Base-by-base conservation (phyloP, 2,113 vertebrate species). In the Actinemys pallida region DNA sequence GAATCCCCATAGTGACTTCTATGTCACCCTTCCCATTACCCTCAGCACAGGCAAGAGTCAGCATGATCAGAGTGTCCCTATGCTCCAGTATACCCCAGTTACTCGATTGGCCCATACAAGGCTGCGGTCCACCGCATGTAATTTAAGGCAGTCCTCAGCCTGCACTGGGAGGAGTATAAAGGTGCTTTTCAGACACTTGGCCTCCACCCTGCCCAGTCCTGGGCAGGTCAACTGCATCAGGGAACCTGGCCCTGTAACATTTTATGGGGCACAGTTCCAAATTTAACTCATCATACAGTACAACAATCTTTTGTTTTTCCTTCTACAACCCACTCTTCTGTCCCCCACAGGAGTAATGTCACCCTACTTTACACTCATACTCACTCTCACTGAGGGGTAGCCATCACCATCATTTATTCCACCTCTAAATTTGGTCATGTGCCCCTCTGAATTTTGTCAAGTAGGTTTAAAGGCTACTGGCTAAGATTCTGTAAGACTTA, bases 261-360 rank as follows among this genome's bases (percentile, higher is more conserved):
- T 72, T 72, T 39, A 39, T 72, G n/a, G 65, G 22, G 65, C 65
- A 39, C n/a, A 72, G 6, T 62, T 62, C 29, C 59, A 31, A 31
- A 72, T 39, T 20, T n/a, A 39, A 22, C 65, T 72, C 65, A 72
- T 16, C 0, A 1, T 3, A 0, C 8, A n/a, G 78, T 83, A 50
- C 31, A 80, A 14, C 14, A 3, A 8, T 31, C 39, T 8, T 72
- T 83, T 9, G 80, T 76, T 42, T 90, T 65, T 57, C 31, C 9
- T 81, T 25, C 49, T 82, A 69, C 10, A 45, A 81, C 7, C 29
- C 27, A 10, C 47, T 52, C 16, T 17, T 81, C 27, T 39, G 7
- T 45, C 17, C 35, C n/a, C 42, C 22, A 8, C 16, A 29, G 20
- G 3, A 54, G 49, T 75, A 1, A 84, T 17, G 12, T 52, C 75